A percentile compares a stretch with the other conserved stretches of the same genome.
These are phyloP conservation scores for Phytoseiulus persimilis DNA, from an alignment of 2,888 invertebrate genomes.

Conservation along the genomic window DNA sequence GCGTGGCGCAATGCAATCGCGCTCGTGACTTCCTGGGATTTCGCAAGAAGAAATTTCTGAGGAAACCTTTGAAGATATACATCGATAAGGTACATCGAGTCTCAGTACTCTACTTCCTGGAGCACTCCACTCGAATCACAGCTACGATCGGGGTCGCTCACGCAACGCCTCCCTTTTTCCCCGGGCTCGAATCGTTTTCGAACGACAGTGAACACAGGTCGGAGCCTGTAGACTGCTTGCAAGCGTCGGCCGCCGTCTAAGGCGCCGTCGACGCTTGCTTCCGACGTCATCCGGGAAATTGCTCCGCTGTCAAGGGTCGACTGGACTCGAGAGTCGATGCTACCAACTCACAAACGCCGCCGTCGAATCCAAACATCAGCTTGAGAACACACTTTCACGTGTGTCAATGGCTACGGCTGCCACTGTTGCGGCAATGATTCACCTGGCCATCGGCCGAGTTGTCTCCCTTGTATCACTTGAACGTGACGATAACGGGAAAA, in stretches of 20 bases:
- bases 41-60: not conserved
- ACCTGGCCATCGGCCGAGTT: not conserved
- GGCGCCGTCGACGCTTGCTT: not conserved
- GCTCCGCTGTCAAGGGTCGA: not conserved
- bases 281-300: not conserved
- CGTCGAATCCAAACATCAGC: not conserved
- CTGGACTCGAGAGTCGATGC: not conserved
- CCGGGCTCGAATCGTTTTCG: too few relatives aligned
- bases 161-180: too few relatives aligned
- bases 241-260: not conserved
- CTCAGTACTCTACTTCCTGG: too few relatives aligned
- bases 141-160: too few relatives aligned
- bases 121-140: too few relatives aligned
- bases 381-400: not conserved
- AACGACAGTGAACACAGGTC: not conserved
- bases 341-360: not conserved
- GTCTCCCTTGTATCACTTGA: not conserved
- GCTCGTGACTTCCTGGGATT: not conserved
- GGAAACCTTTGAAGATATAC: too few relatives aligned
- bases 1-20: not conserved
- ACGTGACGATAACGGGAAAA: not conserved
- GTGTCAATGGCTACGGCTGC: not conserved
- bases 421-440: not conserved
- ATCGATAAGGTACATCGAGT: too few relatives aligned
- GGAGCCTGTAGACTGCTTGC: not conserved